Evolutionary conservation across 2,888 invertebrate genomes (phyloP), one percentile per base, ranked within the genome.

Genomic region (Lagria hirta): DNA sequence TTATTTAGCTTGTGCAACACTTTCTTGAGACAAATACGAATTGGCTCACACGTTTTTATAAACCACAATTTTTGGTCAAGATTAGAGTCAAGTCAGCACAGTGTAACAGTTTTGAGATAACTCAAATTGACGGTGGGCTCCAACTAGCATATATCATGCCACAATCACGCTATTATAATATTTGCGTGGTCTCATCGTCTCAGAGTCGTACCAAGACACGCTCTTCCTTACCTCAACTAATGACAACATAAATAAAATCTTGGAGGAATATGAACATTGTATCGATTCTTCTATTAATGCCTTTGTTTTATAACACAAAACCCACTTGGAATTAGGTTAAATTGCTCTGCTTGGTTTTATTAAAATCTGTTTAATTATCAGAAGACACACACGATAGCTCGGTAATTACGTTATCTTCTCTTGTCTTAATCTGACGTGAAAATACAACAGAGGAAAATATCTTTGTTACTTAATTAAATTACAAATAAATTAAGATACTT

Each of bases 161-260:
- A 62, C 61, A 64, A 66, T 66, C 64, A 63, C 60, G 66, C 64
- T 67, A 68, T 69, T 64, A 68, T 68, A 68, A 30, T 38, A 38
- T 67, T 69, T 62, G 68, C 66, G 68, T 68, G 67, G 68, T 65
- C 62, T 57, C 60, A 60, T 63, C 60, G 63, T 65, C 63, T 56
- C 54, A 55, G 53, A 50, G 55, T 58, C 65, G 69, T 69, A 69
- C 69, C 69, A 68, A 64, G 69, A 65, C 65, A 65, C 68, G 65
- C 54, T 66, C 63, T 66, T 68, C 63, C 66, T 62, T 61, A 64
- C 54, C 57, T 62, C 49, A 54, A 49, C 54, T 61, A 65, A 65
- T 65, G 63, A 66, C 64, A 66, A 68, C 63, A 65, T 62, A 63
- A 64, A 65, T 65, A 63, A 61, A 60, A 52, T 54, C 49, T 46